phyloP scores from a whole-genome alignment of 2,113 vertebrate species.

The Trematocara nigrifrons region DNA sequence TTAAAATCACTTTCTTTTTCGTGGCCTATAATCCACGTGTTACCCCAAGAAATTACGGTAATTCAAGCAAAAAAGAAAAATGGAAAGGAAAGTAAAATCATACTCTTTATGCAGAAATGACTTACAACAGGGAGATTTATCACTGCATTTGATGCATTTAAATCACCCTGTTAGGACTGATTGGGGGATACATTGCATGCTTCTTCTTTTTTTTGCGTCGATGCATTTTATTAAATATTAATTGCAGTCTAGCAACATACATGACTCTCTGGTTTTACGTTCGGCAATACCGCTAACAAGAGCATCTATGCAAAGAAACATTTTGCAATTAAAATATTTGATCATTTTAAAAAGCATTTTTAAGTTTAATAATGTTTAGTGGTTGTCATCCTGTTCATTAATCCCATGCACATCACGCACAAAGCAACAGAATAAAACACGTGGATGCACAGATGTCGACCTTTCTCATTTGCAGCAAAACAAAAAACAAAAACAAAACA shows the following conservation, averaged over 20 bases:
- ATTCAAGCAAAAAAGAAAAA: neutral
- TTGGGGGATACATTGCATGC: neutral
- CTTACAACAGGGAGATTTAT: neutral
- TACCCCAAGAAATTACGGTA: neutral
- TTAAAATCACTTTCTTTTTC: neutral
- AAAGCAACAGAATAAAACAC: neutral
- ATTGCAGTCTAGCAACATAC: neutral
- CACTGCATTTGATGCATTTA: neutral
- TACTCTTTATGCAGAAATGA: neutral
- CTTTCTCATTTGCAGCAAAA: neutral
- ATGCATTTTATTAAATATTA: neutral
- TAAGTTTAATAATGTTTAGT: neutral
- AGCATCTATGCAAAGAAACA: neutral
- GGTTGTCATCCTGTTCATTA: neutral
- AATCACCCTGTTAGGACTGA: neutral
- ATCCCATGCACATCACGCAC: neutral
- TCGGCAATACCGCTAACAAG: neutral
- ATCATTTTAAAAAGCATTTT: neutral
- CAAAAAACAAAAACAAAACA: neutral
- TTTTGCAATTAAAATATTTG: neutral
- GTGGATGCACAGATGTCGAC: neutral
- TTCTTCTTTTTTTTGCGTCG: neutral
- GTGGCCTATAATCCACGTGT: neutral
- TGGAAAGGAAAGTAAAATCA: neutral
- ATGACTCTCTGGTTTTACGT: neutral